Conservation (phyloP, 35 echinoderm and acorn worm genomes). For the Holothuria glaberrima region DNA sequence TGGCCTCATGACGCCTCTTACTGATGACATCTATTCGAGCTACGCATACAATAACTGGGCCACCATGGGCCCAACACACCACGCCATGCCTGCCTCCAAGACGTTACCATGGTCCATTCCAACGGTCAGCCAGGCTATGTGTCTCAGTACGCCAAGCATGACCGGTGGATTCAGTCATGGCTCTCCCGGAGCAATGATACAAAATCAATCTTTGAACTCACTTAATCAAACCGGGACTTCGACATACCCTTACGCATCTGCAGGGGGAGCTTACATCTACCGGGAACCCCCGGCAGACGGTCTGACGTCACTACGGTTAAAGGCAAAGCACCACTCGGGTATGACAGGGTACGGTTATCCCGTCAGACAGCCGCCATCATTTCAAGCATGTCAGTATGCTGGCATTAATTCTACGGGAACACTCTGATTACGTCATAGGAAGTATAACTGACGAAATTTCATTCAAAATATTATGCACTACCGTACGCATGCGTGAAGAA, state of each 20-base stretch:
- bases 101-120: constrained; percentile 87
- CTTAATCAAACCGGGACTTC: background rate
- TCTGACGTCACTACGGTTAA: constrained; percentile 67
- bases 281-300: constrained; percentile 31
- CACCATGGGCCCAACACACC: constrained; percentile 55
- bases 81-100: constrained; percentile 74
- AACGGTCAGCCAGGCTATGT: constrained; percentile 77
- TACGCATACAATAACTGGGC: constrained; percentile 96
- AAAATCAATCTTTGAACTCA: constrained; percentile 17
- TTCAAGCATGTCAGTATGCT: constrained; percentile 24
- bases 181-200: background rate
- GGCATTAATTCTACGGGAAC: constrained; percentile 7
- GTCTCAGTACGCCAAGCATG: constrained; percentile 74
- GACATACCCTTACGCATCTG: background rate
- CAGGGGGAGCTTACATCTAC: background rate
- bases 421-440: too few species aligned
- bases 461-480: too few species aligned
- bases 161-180: constrained; percentile 57
- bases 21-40: constrained; percentile 83
- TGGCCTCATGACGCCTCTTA: constrained; percentile 71
- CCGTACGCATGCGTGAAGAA: too few species aligned
- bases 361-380: background rate
- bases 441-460: too few species aligned
- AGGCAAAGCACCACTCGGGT: constrained; percentile 66
- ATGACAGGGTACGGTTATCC: background rate